phyloP scores from a whole-genome alignment of 2,113 vertebrate genomes.

The Phylloscopus whistleri region DNA sequence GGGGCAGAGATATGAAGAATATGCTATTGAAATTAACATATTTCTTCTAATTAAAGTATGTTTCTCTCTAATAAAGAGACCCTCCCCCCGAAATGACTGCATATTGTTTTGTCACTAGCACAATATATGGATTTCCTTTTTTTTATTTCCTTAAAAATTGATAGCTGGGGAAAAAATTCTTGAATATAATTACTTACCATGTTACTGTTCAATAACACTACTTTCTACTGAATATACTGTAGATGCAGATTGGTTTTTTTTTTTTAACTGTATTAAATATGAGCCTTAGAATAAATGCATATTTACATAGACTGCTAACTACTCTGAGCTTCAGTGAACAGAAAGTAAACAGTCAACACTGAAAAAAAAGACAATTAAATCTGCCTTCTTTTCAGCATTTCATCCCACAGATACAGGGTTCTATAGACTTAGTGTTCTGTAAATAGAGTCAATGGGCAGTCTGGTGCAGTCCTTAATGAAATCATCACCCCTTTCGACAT shows the following conservation, averaged over 20 bases:
- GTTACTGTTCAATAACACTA: not conserved
- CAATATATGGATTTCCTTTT: not conserved
- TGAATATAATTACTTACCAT: not conserved
- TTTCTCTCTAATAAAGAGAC: slow-evolving; percentile 58
- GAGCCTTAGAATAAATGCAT: slow-evolving; percentile 38
- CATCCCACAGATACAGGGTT: not conserved
- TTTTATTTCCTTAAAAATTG: not conserved
- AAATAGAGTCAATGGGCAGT: not conserved
- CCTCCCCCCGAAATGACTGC: not conserved
- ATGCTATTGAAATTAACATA: slow-evolving; percentile 63
- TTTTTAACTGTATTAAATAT: not conserved
- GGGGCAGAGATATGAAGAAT: slow-evolving; percentile 46
- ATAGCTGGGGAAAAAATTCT: not conserved
- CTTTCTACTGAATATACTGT: not conserved
- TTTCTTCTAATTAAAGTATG: slow-evolving; percentile 70
- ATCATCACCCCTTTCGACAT: not conserved
- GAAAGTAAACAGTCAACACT: slow-evolving; percentile 19
- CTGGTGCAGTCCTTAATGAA: not conserved
- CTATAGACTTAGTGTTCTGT: not conserved
- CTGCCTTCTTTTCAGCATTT: not conserved
- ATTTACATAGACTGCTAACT: slow-evolving; percentile 66
- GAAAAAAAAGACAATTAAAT: slow-evolving; percentile 19
- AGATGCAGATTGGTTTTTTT: not conserved
- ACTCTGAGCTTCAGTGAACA: slow-evolving; percentile 32
- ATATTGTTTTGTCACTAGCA: slow-evolving; percentile 32